phyloP scores from a whole-genome alignment of 2,113 vertebrate genomes.

The Globicephala melas region DNA sequence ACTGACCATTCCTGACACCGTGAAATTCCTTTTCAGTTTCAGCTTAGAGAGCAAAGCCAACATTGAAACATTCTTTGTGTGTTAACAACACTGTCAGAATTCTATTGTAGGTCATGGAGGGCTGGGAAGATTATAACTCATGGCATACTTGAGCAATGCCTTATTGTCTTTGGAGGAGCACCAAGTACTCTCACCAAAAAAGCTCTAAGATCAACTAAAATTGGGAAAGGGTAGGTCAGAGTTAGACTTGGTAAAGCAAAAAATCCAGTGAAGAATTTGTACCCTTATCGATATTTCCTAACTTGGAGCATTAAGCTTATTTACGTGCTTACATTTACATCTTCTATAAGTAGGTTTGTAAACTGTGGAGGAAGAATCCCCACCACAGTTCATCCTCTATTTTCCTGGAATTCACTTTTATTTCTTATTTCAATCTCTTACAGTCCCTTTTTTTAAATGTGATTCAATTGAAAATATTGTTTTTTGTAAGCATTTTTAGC shows the following conservation, averaged over 20 bases:
- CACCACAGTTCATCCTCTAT: too few relatives aligned
- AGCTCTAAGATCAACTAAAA: neutral
- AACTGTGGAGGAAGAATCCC: rapidly evolving
- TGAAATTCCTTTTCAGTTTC: neutral
- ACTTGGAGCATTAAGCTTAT: neutral
- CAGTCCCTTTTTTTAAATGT: neutral
- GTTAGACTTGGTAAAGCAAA: neutral
- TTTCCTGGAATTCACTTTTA: rapidly evolving
- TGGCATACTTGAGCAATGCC: neutral
- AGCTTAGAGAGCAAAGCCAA: neutral
- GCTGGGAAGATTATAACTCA: neutral
- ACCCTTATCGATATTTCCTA: neutral
- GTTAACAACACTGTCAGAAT: neutral
- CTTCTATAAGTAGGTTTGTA: too few relatives aligned
- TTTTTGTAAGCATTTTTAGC: neutral
- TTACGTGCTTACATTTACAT: neutral
- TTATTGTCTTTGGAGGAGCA: neutral
- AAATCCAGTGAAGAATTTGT: neutral
- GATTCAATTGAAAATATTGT: neutral
- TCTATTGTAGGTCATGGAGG: too few relatives aligned
- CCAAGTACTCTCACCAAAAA: neutral
- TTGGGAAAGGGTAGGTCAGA: neutral
- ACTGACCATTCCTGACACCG: rapidly evolving
- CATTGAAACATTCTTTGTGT: neutral
- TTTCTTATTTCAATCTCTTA: neutral